A percentile compares a stretch with the other conserved stretches of the same genome.
These are phyloP conservation scores for Aphaenogaster floridana DNA, from an alignment of 1,140 invertebrate species.

Conservation along the genomic window DNA sequence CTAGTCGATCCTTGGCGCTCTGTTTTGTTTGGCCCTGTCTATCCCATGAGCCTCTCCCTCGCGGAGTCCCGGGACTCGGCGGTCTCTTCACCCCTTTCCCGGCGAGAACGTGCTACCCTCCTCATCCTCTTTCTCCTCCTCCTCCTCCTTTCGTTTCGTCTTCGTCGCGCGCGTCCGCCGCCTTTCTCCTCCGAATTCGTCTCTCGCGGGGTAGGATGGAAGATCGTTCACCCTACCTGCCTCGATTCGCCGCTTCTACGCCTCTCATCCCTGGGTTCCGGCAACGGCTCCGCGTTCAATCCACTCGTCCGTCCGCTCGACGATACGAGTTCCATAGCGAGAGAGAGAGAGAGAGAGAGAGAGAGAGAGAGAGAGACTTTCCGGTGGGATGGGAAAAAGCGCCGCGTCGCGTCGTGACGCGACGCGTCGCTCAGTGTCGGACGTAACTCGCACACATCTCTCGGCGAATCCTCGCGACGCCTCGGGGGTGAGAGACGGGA, in stretches of 20 bases:
- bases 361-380: slow-evolving; percentile 37
- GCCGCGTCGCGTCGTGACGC: not conserved
- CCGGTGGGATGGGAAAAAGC: slow-evolving; percentile 5
- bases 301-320: slow-evolving; percentile 54
- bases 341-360: slow-evolving; percentile 31
- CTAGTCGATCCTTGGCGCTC: slow-evolving; percentile 46
- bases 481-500: slow-evolving; percentile 13
- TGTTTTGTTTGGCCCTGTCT: slow-evolving; percentile 57
- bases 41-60: slow-evolving; percentile 60
- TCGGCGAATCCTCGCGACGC: slow-evolving; percentile 25
- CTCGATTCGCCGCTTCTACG: slow-evolving; percentile 62
- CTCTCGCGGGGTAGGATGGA: slow-evolving; percentile 35
- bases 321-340: slow-evolving; percentile 50
- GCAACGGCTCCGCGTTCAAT: slow-evolving; percentile 53
- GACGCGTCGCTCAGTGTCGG: slow-evolving; percentile 41
- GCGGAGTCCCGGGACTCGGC: slow-evolving; percentile 72
- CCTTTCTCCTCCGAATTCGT: slow-evolving; percentile 59
- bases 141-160: slow-evolving; percentile 11
- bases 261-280: slow-evolving; percentile 52
- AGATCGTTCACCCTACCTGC: slow-evolving; percentile 62
- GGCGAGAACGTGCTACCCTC: slow-evolving; percentile 40
- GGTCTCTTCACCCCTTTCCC: slow-evolving; percentile 68
- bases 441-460: slow-evolving; percentile 45
- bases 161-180: slow-evolving; percentile 25
- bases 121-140: not conserved